Percentiles rank a stretch among this genome's conserved stretches.
These are phyloP conservation scores for Drosophila nigricruria DNA, from an alignment of 2,888 invertebrate species.

Conservation along the genomic window DNA sequence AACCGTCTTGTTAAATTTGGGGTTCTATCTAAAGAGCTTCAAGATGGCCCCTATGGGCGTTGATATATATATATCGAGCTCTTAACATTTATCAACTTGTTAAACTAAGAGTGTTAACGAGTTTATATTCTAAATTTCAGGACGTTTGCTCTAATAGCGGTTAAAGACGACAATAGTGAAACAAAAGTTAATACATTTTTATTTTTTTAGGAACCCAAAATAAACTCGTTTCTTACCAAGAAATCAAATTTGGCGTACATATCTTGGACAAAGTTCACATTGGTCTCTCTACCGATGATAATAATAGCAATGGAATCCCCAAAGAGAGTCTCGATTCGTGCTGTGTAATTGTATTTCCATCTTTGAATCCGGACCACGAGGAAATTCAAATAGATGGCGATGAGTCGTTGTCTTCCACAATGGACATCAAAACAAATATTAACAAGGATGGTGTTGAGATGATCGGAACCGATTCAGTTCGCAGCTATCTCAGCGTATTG, in stretches of 20 bases:
- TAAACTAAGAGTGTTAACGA: no score
- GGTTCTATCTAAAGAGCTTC: no score
- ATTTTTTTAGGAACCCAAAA: slow-evolving; percentile 79
- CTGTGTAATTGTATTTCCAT: slow-evolving; percentile 96
- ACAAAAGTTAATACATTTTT: background rate
- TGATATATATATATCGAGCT: no score
- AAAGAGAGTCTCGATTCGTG: slow-evolving; percentile 91
- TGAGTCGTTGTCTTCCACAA: slow-evolving; percentile 83
- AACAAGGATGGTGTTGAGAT: slow-evolving; percentile 93
- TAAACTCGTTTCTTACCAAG: slow-evolving; percentile 84
- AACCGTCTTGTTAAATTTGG: no score
- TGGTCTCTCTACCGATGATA: slow-evolving; percentile 86
- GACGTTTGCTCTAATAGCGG: no score
- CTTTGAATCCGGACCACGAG: slow-evolving; percentile 98
- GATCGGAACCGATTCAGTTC: slow-evolving; percentile 83
- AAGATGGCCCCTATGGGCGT: no score
- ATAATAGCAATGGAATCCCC: slow-evolving; percentile 30
- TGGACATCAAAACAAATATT: slow-evolving; percentile 88
- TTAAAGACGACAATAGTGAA: no score
- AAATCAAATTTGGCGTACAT: slow-evolving; percentile 89
- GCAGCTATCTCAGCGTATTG: slow-evolving; percentile 84
- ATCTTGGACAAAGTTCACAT: slow-evolving; percentile 95
- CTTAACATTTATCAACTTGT: no score
- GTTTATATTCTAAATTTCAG: no score
- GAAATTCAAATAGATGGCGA: slow-evolving; percentile 86